These are phyloP conservation scores for Dimorphilus gyrociliatus DNA, from an alignment of 2,888 invertebrate species.

Conservation along the genomic window DNA sequence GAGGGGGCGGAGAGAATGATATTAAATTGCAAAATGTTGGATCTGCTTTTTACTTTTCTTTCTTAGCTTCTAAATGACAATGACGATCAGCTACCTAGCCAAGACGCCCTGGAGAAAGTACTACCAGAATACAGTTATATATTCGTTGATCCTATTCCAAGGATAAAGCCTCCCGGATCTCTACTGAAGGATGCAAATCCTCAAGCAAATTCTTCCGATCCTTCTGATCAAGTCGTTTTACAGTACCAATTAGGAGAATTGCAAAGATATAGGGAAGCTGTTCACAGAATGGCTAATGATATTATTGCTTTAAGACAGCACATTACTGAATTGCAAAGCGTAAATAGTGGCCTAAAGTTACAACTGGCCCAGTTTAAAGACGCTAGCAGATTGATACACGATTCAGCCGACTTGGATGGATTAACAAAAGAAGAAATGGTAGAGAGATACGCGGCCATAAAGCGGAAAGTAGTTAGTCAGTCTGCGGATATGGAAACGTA, in stretches of 20 bases:
- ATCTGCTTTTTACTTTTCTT: background rate
- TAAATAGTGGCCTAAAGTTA: constrained; percentile 22
- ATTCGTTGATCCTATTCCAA: constrained; percentile 19
- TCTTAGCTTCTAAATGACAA: constrained; percentile 11
- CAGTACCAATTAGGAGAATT: constrained; percentile 28
- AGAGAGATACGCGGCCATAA: constrained; percentile 25
- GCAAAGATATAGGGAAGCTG: constrained; percentile 25
- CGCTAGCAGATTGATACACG: constrained; percentile 21
- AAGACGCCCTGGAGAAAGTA: constrained; percentile 24
- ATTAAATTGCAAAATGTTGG: too few species aligned
- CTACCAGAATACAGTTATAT: constrained; percentile 35
- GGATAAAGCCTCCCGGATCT: background rate
- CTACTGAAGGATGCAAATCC: too few species aligned
- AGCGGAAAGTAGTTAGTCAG: constrained; percentile 23
- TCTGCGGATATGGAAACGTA: constrained; percentile 22
- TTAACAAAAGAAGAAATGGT: constrained; percentile 26
- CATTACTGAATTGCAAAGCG: constrained; percentile 19
- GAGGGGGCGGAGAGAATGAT: too few species aligned
- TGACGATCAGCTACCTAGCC: constrained; percentile 23
- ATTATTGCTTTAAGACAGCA: constrained; percentile 21
- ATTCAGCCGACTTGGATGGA: constrained; percentile 25
- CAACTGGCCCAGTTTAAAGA: constrained; percentile 23
- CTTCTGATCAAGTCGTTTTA: constrained; percentile 11
- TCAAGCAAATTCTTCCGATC: background rate
- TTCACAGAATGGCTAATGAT: constrained; percentile 31